Evolutionary conservation across 2,888 invertebrate genomes (phyloP).

Genomic region (Hanleya hanleyi): DNA sequence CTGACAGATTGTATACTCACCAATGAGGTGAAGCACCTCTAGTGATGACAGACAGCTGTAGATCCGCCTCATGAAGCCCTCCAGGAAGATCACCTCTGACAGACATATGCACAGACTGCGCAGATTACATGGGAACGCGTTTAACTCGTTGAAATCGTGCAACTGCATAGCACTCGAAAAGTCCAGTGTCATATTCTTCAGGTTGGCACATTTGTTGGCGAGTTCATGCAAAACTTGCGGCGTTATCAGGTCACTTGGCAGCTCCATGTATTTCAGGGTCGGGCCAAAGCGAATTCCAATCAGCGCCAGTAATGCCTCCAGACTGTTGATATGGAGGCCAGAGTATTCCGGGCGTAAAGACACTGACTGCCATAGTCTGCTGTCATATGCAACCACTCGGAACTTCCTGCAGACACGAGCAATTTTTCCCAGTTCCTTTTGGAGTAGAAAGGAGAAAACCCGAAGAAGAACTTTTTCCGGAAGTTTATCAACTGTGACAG

Average conservation of each 20-base stretch:
- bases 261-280: slow-evolving; percentile 70
- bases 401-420: slow-evolving; percentile 97
- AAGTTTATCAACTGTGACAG: slow-evolving; percentile 78
- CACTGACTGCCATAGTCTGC: slow-evolving; percentile 95
- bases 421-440: slow-evolving; percentile 90
- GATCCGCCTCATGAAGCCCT: slow-evolving; percentile 99
- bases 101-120: slow-evolving; percentile 96
- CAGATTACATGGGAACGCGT: slow-evolving; percentile 98
- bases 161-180: slow-evolving; percentile 93
- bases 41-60: slow-evolving; percentile 99
- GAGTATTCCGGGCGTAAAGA: slow-evolving; percentile 97
- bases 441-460: slow-evolving; percentile 94
- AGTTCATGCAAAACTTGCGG: slow-evolving; percentile 97
- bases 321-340: slow-evolving; percentile 88
- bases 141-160: slow-evolving; percentile 99
- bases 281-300: slow-evolving; percentile 78
- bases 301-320: slow-evolving; percentile 89
- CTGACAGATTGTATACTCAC: too few relatives aligned
- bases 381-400: slow-evolving; percentile 96
- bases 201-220: slow-evolving; percentile 82
- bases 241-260: slow-evolving; percentile 96
- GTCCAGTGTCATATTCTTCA: slow-evolving; percentile 87
- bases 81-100: slow-evolving; percentile 99
- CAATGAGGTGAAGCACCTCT: slow-evolving; percentile 97
- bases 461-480: slow-evolving; percentile 97